A percentile compares a stretch with the other conserved stretches of the same genome.
phyloP scores from a whole-genome alignment of 2,888 invertebrate genomes.

The Brassicogethes aeneus region DNA sequence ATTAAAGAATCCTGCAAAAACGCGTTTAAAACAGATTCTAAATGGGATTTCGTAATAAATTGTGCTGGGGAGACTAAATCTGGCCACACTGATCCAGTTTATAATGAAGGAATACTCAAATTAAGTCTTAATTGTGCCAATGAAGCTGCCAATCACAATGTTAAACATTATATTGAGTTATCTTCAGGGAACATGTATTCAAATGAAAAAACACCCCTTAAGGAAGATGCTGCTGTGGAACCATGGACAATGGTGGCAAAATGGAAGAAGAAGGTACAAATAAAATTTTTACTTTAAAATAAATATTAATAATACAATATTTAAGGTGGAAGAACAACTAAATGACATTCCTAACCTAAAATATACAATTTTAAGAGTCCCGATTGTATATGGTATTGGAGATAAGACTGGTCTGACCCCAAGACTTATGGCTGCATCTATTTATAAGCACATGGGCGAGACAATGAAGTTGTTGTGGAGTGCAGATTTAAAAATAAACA shows the following conservation, averaged over 20 bases:
- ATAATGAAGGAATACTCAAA: conserved; percentile 80
- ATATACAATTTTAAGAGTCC: conserved; percentile 74
- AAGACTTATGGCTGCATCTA: conserved; percentile 74
- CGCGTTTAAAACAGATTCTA: conserved; percentile 54
- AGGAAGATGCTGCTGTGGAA: conserved; percentile 66
- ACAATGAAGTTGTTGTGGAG: conserved; percentile 91
- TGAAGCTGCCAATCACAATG: conserved; percentile 60
- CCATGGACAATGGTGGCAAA: conserved; percentile 81
- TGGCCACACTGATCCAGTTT: conserved; percentile 82
- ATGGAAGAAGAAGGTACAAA: conserved; percentile 59
- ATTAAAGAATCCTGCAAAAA: conserved; percentile 68
- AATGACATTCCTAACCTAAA: conserved; percentile 57
- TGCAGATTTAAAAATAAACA: conserved; percentile 73
- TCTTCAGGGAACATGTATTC: conserved; percentile 76
- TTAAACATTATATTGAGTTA: conserved; percentile 69
- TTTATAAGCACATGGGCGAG: conserved; percentile 81
- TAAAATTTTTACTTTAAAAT: neutral
- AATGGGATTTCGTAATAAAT: conserved; percentile 75
- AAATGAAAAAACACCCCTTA: conserved; percentile 68
- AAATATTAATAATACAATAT: conserved; percentile 6
- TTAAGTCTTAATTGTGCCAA: conserved; percentile 76
- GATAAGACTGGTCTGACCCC: conserved; percentile 78
- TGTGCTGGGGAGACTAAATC: conserved; percentile 87
- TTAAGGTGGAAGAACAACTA: conserved; percentile 65
- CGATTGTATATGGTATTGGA: conserved; percentile 78